phyloP scores from a whole-genome alignment of 2,113 vertebrate species.

The Cinclus mexicanus region DNA sequence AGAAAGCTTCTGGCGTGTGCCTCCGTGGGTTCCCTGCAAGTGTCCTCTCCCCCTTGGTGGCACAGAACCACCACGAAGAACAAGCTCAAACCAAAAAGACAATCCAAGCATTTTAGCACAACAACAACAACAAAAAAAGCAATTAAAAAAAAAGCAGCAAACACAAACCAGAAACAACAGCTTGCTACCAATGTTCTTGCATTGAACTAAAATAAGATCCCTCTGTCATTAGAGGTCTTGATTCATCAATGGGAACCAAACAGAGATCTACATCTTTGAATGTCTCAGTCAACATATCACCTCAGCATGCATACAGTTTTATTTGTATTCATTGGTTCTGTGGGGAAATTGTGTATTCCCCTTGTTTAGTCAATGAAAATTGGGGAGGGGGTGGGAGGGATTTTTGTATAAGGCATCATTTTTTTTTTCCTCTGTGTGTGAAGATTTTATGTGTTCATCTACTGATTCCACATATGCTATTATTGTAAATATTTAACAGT shows the following conservation, averaged over 20 bases:
- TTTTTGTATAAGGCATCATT: constrained; percentile 49
- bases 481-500: constrained; percentile 78
- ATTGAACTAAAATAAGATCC: constrained; percentile 24
- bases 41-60: constrained; percentile 6
- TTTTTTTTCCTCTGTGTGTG: constrained; percentile 58
- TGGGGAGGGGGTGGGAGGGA: neutral
- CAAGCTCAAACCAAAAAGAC: constrained; percentile 66
- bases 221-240: constrained; percentile 25
- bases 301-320: constrained; percentile 55
- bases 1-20: neutral
- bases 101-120: constrained; percentile 8
- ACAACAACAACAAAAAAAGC: neutral
- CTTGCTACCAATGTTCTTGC: constrained; percentile 2
- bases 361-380: constrained; percentile 40
- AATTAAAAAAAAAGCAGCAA: neutral
- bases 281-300: constrained; percentile 60
- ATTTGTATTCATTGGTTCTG: constrained; percentile 48
- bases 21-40: constrained; percentile 6
- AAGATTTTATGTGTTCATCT: constrained; percentile 72
- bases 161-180: neutral
- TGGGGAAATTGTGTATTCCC: constrained; percentile 50
- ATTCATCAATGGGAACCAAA: constrained; percentile 53
- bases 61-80: neutral
- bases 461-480: constrained; percentile 71
- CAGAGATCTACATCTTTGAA: constrained; percentile 22